Base-by-base conservation (phyloP, 2,888 invertebrate species). In the Ectropis crepuscularia region DNA sequence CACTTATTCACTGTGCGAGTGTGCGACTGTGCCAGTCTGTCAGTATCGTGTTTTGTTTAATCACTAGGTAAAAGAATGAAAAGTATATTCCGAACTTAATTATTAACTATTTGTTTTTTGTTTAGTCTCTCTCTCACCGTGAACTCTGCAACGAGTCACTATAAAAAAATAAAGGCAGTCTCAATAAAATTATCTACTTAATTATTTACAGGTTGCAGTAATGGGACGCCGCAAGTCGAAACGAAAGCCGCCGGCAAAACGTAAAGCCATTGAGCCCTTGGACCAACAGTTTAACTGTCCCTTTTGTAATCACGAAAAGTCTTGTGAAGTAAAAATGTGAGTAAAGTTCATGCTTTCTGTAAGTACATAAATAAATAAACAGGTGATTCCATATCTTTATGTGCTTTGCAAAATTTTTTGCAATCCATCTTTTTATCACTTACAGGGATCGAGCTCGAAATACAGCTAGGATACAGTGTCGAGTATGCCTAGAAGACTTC, bases 291-390 rank as follows among this genome's bases (percentile, higher is more conserved):
- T 99, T 86, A 99, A 99, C 85, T 99, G 99, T 82, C 99, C 99
- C 9, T 99, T 99, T 92, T 99, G 99, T 87, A 99, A 99, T 89
- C 99, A 99, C 85, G 99, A 99, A 89, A 98, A 98, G 80, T 98
- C 99, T 0, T 99, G 99, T 87, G 99, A 99, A 94, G 99, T 99
- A 16, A 99, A 99, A 95, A 98, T 99, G 99, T 99, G 93, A 94
- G 96, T 94, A 16, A 6, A 8, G 41, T 6, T 28, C 16, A 28
- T 28, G 16, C 16, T 28, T 28, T 1, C 4, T 28, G 4, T 4
- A 28, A 28, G 16, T 28, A 28, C 16, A 28, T 2, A 28, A 2
- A 28, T 28, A 28, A 28, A 28, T 28, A 28, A 28, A 1, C 16
- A 28, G 16, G 4, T 28, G 16, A 28, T 28, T 28, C 16, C 16